Evolutionary conservation across 2,797 vertebrate genomes (phyloP).

Genomic region (Pelobates cultripes): DNA sequence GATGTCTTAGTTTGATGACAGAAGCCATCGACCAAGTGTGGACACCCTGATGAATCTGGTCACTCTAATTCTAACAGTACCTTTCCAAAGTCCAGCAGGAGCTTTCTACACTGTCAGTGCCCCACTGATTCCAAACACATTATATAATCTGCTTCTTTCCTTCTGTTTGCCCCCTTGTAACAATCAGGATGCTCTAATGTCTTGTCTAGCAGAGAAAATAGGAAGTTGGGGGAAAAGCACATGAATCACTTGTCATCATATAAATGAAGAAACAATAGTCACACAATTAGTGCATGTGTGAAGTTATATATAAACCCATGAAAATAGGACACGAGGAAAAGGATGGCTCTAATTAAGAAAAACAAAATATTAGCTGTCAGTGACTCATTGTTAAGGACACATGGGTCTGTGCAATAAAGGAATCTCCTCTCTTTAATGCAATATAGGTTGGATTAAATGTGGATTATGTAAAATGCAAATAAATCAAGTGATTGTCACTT

Average conservation of each 20-base stretch:
- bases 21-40: background rate
- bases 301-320: slow-evolving; percentile 6
- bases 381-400: background rate
- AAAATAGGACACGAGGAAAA: background rate
- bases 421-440: no score
- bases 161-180: slow-evolving; percentile 38
- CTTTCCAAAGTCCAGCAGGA: slow-evolving; percentile 3
- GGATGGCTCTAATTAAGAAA: slow-evolving; percentile 22
- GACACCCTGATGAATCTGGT: slow-evolving; percentile 18
- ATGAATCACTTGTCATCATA: slow-evolving; percentile 43
- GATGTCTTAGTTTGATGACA: slow-evolving; percentile 15
- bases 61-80: slow-evolving; percentile 14
- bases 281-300: slow-evolving; percentile 34
- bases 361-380: slow-evolving; percentile 6
- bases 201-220: slow-evolving; percentile 19
- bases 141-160: slow-evolving; percentile 29
- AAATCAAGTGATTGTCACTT: no score
- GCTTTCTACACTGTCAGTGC: background rate
- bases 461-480: no score
- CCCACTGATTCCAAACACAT: slow-evolving; percentile 15
- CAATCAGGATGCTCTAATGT: slow-evolving; percentile 41
- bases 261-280: slow-evolving; percentile 32
- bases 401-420: no score
- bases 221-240: slow-evolving; percentile 32
- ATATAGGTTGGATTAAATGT: no score